Evolutionary conservation across 2,888 invertebrate genomes (phyloP), one percentile per base, ranked within the genome.

Genomic region (Alloscopus bannaensis): DNA sequence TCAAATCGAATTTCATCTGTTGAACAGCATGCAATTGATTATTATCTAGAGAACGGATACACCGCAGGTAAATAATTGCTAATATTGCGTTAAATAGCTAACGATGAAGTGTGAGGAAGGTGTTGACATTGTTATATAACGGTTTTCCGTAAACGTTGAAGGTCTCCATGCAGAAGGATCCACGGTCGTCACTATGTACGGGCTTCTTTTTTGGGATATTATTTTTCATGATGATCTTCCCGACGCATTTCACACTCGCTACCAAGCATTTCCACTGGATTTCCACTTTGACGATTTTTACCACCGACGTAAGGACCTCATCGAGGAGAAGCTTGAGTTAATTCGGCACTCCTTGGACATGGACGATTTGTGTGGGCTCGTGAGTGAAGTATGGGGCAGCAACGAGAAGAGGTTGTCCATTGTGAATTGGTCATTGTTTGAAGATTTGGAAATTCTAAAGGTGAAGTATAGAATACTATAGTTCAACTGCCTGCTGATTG

Each of bases 131-230:
- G 13, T 36, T 36, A 36, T 13, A 8, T 36, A 8, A 36, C 36
- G n/a, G n/a, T 45, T 45, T 16, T 11, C 18, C n/a, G 8, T 18
- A 45, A 45, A n/a, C n/a, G n/a, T 47, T 47, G 0, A 87, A 92
- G 93, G 93, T 13, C 88, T 91, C n/a, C 94, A 94, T 87, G 93
- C 92, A 87, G 94, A 95, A 88, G 93, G 94, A 1, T 88, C 90
- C 0, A 90, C 93, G 18, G 89, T 93, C 4, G 89, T 89, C 2
- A 90, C 91, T 0, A 87, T 94, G 72, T 93, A 93, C 88, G 90
- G 90, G 42, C 88, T 93, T 0, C 88, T 94, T 6, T 94, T 95
- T 88, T 96, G 95, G 95, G 93, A 95, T 84, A 91, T 94, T 1
- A 91, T 96, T 59, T 94, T 92, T 86, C 87, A 88, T 72, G 84